Evolutionary conservation across 2,888 invertebrate species (phyloP), one percentile per base, ranked within the genome.

Genomic region (Tetragonula carbonaria): DNA sequence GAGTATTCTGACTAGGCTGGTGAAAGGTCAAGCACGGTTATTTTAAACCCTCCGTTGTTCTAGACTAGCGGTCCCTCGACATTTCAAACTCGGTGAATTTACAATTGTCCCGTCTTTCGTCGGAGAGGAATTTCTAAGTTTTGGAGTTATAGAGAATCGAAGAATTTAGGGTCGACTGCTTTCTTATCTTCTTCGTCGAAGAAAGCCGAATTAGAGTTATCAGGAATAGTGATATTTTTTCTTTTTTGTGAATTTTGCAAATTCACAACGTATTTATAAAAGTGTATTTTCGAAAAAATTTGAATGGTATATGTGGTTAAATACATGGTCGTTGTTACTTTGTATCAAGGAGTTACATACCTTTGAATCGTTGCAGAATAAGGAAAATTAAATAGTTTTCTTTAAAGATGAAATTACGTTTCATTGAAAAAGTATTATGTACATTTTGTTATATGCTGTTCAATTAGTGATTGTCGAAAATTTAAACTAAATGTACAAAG

Each of bases 1-100:
- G 33, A 50, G 75, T 59, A 76, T 28, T 28, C 59, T 18, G 28
- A 50, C 16, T 68, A 18, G 23, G 18, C 23, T 73, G 2, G 23
- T 4, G 18, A 73, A 72, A 59, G 57, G 57, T 72, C 72, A 23
- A 38, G 72, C 23, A 45, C 23, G 18, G 16, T 45, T 72, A 72
- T 59, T 72, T 57, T 38, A 38, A n/a, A 59, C 8, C n/a, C 38
- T 8, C 11, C 2, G 28, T 8, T 0, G 45, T 45, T 45, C 45
- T 45, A 45, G 8, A 45, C 45, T 45, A 0, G 14, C 4, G 14
- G 38, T 33, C n/a, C 55, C n/a, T 28, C n/a, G 16, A 18, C 38
- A 16, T 57, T 71, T 57, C 5, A 57, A 28, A 55, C 4, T n/a
- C 16, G 55, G n/a, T 4, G 28, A 14, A 53, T 33, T 13, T 53